Percentiles rank a stretch among this genome's conserved stretches.
These are phyloP conservation scores for Callionymus lyra DNA, from an alignment of 2,113 vertebrate genomes.

Conservation along the genomic window DNA sequence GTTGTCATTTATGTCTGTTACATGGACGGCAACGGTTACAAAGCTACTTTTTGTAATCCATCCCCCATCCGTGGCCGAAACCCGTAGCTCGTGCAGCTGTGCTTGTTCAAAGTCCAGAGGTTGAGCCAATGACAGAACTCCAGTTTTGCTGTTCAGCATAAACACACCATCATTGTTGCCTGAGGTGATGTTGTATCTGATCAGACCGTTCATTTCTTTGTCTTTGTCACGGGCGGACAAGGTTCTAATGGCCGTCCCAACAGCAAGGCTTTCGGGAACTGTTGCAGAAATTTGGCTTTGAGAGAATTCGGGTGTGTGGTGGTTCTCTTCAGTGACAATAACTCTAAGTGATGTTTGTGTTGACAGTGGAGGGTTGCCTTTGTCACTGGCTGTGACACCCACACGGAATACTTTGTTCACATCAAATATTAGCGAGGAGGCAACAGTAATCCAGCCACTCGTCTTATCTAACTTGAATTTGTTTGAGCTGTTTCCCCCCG, in stretches of 20 bases:
- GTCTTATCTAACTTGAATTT: conserved; percentile 81
- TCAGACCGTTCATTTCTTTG: conserved; percentile 82
- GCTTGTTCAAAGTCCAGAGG: conserved; percentile 82
- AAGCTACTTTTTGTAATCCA: conserved; percentile 89
- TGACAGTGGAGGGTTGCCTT: conserved; percentile 85
- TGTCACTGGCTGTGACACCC: conserved; percentile 79
- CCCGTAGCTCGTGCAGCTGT: conserved; percentile 78
- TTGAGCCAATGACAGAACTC: conserved; percentile 73
- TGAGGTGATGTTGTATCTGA: conserved; percentile 80
- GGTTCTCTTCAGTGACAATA: conserved; percentile 89
- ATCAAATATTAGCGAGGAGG: conserved; percentile 77
- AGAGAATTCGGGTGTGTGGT: conserved; percentile 91
- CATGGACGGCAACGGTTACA: conserved; percentile 75
- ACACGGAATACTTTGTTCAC: conserved; percentile 78
- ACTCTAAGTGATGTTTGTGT: conserved; percentile 70
- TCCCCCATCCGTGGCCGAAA: conserved; percentile 84
- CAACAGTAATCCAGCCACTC: conserved; percentile 84
- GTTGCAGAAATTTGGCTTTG: conserved; percentile 81
- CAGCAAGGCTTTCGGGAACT: conserved; percentile 75
- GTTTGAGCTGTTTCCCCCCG: conserved; percentile 68
- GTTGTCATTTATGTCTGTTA: conserved; percentile 92
- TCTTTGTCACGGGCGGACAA: conserved; percentile 89
- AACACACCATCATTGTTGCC: conserved; percentile 82
- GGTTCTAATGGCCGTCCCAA: conserved; percentile 76
- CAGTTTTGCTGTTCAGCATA: conserved; percentile 79